phyloP scores from a whole-genome alignment of 1,140 invertebrate genomes.

The Dendroctonus ponderosae region DNA sequence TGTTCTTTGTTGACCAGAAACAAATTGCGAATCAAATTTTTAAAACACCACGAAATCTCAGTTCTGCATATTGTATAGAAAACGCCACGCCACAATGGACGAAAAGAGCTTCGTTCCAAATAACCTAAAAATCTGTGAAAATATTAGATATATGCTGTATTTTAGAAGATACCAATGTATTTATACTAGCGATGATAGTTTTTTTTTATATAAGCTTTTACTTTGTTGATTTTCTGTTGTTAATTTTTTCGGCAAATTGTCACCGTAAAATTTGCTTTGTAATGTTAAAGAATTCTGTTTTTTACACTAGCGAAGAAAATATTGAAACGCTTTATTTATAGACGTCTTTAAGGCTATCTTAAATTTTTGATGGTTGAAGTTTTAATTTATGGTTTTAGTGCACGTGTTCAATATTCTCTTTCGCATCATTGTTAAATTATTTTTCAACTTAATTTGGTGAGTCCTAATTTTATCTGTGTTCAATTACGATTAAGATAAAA shows the following conservation, averaged over 20 bases:
- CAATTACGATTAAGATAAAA: conserved; percentile 5
- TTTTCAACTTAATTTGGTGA: neutral
- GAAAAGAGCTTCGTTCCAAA: conserved; percentile 1
- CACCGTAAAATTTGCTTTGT: neutral
- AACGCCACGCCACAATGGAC: neutral
- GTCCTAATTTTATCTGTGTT: conserved; percentile 11
- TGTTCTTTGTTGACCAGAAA: too few relatives aligned
- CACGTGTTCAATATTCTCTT: neutral
- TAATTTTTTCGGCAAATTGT: neutral
- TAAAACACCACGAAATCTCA: too few relatives aligned
- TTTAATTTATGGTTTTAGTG: neutral
- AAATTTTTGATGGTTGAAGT: too few relatives aligned
- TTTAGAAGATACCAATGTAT: conserved; percentile 31
- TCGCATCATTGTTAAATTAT: conserved; percentile 4
- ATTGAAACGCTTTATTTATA: too few relatives aligned
- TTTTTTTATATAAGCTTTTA: conserved; percentile 3
- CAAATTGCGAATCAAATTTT: too few relatives aligned
- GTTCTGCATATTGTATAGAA: too few relatives aligned
- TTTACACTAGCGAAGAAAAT: too few relatives aligned
- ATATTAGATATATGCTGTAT: conserved; percentile 31
- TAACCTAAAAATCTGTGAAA: conserved; percentile 29
- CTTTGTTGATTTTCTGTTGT: conserved; percentile 1
- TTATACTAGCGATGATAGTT: conserved; percentile 32
- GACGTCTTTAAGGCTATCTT: too few relatives aligned
- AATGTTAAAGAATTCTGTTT: neutral